Conservation (phyloP, 1,140 invertebrate species). For the Sogatella furcifera region DNA sequence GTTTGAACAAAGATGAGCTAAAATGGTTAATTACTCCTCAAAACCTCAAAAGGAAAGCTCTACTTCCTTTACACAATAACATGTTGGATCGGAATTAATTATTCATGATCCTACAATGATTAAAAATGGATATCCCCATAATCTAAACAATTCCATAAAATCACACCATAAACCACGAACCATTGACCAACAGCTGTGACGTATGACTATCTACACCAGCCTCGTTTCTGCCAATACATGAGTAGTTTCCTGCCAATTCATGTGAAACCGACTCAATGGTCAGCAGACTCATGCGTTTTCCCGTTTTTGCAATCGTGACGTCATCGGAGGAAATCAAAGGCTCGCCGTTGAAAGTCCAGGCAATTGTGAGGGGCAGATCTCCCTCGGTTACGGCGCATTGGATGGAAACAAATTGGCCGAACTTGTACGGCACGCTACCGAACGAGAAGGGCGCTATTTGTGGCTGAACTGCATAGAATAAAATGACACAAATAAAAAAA, state of each 20-base stretch:
- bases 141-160: no score
- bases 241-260: conserved; percentile 47
- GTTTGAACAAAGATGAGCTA: no score
- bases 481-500: no score
- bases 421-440: conserved; percentile 39
- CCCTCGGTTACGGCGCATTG: conserved; percentile 64
- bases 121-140: no score
- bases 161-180: conserved; percentile 20
- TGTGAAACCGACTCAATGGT: conserved; percentile 36
- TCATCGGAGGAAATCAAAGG: conserved; percentile 30
- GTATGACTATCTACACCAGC: conserved; percentile 41
- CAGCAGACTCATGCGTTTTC: conserved; percentile 43
- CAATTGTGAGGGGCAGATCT: conserved; percentile 54
- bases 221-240: conserved; percentile 52
- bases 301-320: conserved; percentile 50
- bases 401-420: conserved; percentile 35
- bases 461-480: conserved; percentile 46
- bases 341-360: conserved; percentile 50
- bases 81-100: no score
- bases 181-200: conserved; percentile 22
- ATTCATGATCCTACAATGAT: no score
- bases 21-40: no score
- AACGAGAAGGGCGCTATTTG: conserved; percentile 51
- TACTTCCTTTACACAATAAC: no score
- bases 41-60: no score